Evolutionary conservation across 1,140 invertebrate genomes (phyloP).

Genomic region (Cyclargus thomasi): DNA sequence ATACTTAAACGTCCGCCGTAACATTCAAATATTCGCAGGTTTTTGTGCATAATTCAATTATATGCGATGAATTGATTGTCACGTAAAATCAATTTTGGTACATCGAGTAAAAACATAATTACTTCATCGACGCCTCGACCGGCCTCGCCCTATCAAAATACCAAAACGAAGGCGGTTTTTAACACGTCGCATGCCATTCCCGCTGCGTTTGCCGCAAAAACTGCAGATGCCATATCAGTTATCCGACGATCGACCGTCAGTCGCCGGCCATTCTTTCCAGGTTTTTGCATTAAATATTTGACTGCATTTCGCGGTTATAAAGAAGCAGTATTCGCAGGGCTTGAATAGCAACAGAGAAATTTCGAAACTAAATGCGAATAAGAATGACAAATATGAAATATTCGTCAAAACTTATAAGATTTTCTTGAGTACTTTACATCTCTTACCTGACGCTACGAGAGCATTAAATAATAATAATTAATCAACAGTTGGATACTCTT

Average conservation of each 20-base stretch:
- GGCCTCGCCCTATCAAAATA: conserved; percentile 6
- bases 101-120: conserved; percentile 12
- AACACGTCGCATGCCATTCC: conserved; percentile 7
- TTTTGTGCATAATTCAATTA: conserved; percentile 11
- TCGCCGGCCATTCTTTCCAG: background rate
- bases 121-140: conserved; percentile 9
- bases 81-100: conserved; percentile 13
- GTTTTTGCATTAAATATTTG: conserved; percentile 16
- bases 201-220: background rate
- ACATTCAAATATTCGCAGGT: background rate
- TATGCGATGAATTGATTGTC: conserved; percentile 10
- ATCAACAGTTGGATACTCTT: too few relatives aligned
- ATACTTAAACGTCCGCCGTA: background rate
- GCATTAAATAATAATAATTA: too few relatives aligned
- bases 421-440: too few relatives aligned
- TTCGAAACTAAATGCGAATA: too few relatives aligned
- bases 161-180: conserved; percentile 3
- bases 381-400: too few relatives aligned
- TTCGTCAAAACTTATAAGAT: too few relatives aligned
- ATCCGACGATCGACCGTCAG: conserved; percentile 1
- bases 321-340: background rate
- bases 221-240: conserved; percentile 13
- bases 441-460: too few relatives aligned
- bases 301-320: background rate
- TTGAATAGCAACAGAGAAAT: background rate